phyloP scores from a whole-genome alignment of 2,113 vertebrate species.

The Opisthocomus hoazin region DNA sequence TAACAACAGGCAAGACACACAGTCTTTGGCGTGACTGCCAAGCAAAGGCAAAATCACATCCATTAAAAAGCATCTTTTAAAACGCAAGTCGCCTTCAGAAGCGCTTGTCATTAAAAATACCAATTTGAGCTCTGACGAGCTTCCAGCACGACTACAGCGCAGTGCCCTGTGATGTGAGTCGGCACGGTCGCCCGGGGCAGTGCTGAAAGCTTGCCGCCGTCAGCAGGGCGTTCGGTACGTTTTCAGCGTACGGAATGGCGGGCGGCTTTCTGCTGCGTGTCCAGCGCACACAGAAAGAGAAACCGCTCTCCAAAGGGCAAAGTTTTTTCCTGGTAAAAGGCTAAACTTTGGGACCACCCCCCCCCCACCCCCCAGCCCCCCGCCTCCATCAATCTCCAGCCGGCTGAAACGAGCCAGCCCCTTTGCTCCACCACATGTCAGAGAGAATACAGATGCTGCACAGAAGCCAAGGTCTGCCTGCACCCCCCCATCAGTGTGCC shows the following conservation, averaged over 20 bases:
- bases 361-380: too few species aligned
- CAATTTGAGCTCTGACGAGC: neutral
- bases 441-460: neutral
- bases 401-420: neutral
- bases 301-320: neutral
- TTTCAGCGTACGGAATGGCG: fast-evolving
- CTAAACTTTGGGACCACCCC: neutral
- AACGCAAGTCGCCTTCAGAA: neutral
- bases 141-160: neutral
- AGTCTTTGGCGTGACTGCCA: neutral
- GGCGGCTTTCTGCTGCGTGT: neutral
- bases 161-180: neutral
- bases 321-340: neutral
- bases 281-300: neutral
- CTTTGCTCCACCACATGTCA: neutral
- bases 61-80: neutral
- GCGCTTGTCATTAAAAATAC: neutral
- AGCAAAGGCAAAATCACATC: neutral
- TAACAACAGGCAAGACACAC: neutral
- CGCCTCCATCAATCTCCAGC: neutral
- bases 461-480: neutral
- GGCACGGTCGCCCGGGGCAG: neutral
- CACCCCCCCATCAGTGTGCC: neutral
- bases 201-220: neutral
- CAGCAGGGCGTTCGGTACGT: neutral